Conservation (phyloP, 2,113 vertebrate species). For the Coryphaenoides rupestris region DNA sequence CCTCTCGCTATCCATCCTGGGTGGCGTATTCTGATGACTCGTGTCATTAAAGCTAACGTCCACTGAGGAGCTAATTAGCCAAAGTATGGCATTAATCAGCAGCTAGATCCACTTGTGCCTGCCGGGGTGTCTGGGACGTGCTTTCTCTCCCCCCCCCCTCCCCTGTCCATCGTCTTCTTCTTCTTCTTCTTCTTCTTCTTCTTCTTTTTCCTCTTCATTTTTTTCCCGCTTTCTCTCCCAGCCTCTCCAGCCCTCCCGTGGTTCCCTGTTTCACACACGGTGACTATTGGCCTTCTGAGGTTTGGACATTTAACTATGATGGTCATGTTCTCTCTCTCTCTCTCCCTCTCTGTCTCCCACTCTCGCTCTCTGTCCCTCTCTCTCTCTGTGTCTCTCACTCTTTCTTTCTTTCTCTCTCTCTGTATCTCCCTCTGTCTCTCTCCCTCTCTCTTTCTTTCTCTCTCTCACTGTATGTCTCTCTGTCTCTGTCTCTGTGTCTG, state of each 20-base stretch:
- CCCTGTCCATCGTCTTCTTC: background rate
- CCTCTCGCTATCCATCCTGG: conserved; percentile 60
- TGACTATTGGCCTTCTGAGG: conserved; percentile 68
- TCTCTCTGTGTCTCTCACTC: too few relatives aligned
- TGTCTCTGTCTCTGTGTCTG: too few relatives aligned
- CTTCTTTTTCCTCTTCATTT: too few relatives aligned
- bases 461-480: too few relatives aligned
- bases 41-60: conserved; percentile 75
- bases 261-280: conserved; percentile 62
- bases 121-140: conserved; percentile 59
- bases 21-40: conserved; percentile 74
- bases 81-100: conserved; percentile 75
- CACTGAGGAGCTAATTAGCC: conserved; percentile 74
- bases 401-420: too few relatives aligned
- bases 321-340: conserved; percentile 31
- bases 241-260: conserved; percentile 44
- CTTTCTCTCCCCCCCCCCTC: conserved; percentile 39
- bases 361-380: too few relatives aligned
- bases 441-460: too few relatives aligned
- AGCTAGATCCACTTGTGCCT: conserved; percentile 56
- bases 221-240: conserved; percentile 12
- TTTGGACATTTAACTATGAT: conserved; percentile 67
- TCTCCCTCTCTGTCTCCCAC: too few relatives aligned
- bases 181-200: too few relatives aligned
- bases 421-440: too few relatives aligned